Conservation (phyloP, 2,113 vertebrate species). For the Poeciliopsis turrubarensis region DNA sequence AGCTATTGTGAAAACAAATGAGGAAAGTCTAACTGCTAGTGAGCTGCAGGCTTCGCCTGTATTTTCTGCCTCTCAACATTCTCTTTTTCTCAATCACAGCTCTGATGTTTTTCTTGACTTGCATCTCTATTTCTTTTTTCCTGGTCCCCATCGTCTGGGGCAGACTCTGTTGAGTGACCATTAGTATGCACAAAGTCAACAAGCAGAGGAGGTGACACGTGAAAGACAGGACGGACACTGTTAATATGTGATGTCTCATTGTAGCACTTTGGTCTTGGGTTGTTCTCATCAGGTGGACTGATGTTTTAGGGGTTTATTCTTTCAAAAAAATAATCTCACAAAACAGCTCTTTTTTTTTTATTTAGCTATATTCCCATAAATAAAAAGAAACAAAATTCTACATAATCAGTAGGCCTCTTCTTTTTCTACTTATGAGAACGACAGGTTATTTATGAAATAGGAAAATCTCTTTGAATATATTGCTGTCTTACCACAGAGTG, state of each 20-base stretch:
- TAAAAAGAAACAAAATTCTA: not conserved
- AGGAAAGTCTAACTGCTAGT: slow-evolving; percentile 16
- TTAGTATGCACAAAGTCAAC: slow-evolving; percentile 49
- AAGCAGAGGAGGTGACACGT: slow-evolving; percentile 30
- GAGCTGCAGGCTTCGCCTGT: slow-evolving; percentile 7
- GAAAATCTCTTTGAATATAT: slow-evolving; percentile 27
- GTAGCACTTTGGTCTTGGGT: not conserved
- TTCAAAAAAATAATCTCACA: not conserved
- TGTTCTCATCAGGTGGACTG: too few species aligned
- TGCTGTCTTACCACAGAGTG: slow-evolving; percentile 36
- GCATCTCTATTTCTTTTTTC: slow-evolving; percentile 26
- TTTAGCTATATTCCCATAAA: not conserved
- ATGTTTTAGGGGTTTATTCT: too few species aligned
- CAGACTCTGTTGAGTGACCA: slow-evolving; percentile 33
- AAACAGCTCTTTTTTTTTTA: not conserved
- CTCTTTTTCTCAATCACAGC: not conserved
- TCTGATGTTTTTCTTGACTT: slow-evolving; percentile 12
- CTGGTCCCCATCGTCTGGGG: slow-evolving; percentile 19
- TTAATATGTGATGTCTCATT: slow-evolving; percentile 17
- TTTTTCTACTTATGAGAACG: slow-evolving; percentile 15
- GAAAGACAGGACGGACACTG: slow-evolving; percentile 18
- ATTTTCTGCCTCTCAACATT: slow-evolving; percentile 9
- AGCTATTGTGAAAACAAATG: not conserved
- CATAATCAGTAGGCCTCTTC: not conserved
- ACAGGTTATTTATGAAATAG: slow-evolving; percentile 21